Evolutionary conservation across 1,140 invertebrate species (phyloP).

Genomic region (Euura saliciscinereae): DNA sequence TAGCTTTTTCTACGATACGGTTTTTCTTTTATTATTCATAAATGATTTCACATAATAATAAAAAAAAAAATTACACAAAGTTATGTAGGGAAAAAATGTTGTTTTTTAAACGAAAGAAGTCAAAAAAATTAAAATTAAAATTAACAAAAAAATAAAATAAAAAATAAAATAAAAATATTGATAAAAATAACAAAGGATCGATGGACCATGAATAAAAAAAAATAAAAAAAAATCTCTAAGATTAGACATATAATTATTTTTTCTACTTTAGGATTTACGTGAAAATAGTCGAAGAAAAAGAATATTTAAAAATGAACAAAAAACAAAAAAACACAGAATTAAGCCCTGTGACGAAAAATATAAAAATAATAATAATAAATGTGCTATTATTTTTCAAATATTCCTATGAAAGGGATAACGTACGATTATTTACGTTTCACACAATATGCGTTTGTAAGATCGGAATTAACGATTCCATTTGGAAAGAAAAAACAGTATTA

Average conservation of each 20-base stretch:
- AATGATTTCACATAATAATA: background rate
- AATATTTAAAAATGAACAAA: too few relatives aligned
- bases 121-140: too few relatives aligned
- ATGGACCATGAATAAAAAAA: constrained; percentile 35
- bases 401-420: background rate
- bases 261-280: constrained; percentile 43
- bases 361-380: background rate
- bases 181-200: constrained; percentile 37
- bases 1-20: background rate
- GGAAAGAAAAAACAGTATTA: background rate
- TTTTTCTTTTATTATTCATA: background rate
- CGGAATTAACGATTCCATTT: background rate
- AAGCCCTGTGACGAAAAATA: background rate
- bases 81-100: too few relatives aligned
- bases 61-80: background rate
- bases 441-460: background rate
- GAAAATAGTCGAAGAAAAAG: constrained; percentile 28
- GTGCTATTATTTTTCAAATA: background rate
- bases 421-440: background rate
- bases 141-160: background rate
- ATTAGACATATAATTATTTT: constrained; percentile 47
- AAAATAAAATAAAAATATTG: background rate
- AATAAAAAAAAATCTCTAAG: constrained; percentile 32
- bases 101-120: too few relatives aligned
- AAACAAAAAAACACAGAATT: background rate